These are phyloP conservation scores for Drosophila suboccidentalis DNA, from an alignment of 2,888 invertebrate species.

Conservation along the genomic window DNA sequence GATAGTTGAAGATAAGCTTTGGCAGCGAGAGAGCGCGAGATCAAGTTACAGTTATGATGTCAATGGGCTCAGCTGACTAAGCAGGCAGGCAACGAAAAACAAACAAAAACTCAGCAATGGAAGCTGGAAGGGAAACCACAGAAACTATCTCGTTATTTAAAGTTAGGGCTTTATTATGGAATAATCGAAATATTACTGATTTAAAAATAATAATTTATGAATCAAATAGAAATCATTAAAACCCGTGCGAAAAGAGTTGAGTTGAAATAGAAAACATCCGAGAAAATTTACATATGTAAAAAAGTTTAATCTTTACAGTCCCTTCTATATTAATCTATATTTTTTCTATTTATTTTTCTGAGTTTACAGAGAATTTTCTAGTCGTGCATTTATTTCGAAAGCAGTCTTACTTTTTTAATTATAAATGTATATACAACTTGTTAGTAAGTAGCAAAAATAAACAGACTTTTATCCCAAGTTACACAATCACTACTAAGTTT, in stretches of 20 bases:
- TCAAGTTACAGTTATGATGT: conserved; percentile 5
- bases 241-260: background rate
- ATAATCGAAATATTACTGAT: background rate
- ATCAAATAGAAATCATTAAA: background rate
- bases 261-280: too few relatives aligned
- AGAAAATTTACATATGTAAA: too few relatives aligned
- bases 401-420: background rate
- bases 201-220: background rate
- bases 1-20: background rate
- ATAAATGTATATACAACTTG: background rate
- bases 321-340: too few relatives aligned
- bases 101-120: conserved; percentile 7
- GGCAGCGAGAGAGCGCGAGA: background rate
- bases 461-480: background rate
- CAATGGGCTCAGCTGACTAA: conserved; percentile 10
- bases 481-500: background rate
- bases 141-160: background rate
- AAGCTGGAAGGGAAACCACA: background rate
- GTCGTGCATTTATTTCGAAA: too few relatives aligned
- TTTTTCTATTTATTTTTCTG: too few relatives aligned
- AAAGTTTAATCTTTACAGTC: too few relatives aligned
- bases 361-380: too few relatives aligned
- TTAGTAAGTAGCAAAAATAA: background rate
- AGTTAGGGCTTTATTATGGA: background rate
- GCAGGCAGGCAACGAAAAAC: background rate